These are phyloP conservation scores for Baccha elongata DNA, from an alignment of 2,888 invertebrate species.

Conservation along the genomic window DNA sequence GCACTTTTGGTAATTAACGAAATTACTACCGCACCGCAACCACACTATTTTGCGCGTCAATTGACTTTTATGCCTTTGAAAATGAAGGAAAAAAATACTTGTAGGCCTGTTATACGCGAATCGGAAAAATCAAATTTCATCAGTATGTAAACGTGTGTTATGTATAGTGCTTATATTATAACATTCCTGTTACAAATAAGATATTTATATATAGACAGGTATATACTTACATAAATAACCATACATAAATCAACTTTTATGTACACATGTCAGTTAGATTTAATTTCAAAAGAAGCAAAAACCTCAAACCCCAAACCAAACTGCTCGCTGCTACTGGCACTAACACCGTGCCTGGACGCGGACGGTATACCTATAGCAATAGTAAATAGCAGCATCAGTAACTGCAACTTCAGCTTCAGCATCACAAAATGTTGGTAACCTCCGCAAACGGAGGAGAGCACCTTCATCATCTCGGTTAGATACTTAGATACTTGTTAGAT, in stretches of 20 bases:
- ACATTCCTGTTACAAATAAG: conserved; percentile 70
- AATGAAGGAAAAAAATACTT: conserved; percentile 27
- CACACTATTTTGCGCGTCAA: conserved; percentile 73
- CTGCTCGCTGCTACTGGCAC: conserved; percentile 70
- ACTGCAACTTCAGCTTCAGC: conserved; percentile 11
- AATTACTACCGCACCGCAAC: conserved; percentile 65
- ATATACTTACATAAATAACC: conserved; percentile 10
- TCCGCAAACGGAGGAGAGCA: conserved; percentile 67
- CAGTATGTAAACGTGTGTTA: conserved; percentile 14
- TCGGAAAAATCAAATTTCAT: conserved; percentile 55
- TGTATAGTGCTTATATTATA: conserved; percentile 33
- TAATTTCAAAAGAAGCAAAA: conserved; percentile 71
- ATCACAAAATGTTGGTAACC: conserved; percentile 57
- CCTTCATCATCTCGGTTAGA: conserved; percentile 70
- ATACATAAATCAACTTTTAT: conserved; percentile 63
- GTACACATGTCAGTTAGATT: conserved; percentile 72
- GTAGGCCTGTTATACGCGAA: conserved; percentile 13
- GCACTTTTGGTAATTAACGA: conserved; percentile 58
- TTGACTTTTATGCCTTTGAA: conserved; percentile 66
- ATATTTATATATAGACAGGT: conserved; percentile 37
- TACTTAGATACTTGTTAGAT: conserved; percentile 74
- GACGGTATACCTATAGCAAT: conserved; percentile 15
- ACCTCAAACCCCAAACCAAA: conserved; percentile 68
- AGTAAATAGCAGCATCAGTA: conserved; percentile 11
- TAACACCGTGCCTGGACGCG: conserved; percentile 22